Evolutionary conservation across 2,113 vertebrate species (phyloP), one percentile per base, ranked within the genome.

Genomic region (Tauraco erythrolophus): DNA sequence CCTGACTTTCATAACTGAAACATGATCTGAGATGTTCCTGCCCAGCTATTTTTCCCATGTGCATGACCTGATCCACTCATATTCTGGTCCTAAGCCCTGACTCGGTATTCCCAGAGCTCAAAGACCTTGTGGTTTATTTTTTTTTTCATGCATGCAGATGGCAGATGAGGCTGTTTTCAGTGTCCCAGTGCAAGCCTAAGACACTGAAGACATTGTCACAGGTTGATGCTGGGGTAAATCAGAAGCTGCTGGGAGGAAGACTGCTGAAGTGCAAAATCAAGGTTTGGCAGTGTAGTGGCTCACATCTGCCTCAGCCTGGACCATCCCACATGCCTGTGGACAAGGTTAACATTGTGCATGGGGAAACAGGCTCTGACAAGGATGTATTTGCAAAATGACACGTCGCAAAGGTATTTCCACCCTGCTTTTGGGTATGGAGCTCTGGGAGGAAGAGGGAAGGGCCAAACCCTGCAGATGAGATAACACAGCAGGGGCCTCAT

Each of bases 361-460:
- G 77, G 65, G 94, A 68, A 92, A 21, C 61, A 68, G 81, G 89
- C 81, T 28, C 93, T 94, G 96, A 92, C 96, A 94, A 76, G 61
- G 89, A 48, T 14, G 61, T 93, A 15, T 96, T 97, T 97, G 92
- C 69, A 60, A 95, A 96, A 60, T 97, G 95, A 95, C 93, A 92
- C 2, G 13, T 95, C 72, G 41, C 60, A 87, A 68, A 89, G 86
- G 86, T 72, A 94, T 96, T 95, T 94, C 87, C 91, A 94, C 54
- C 68, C 78, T 0, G 2, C 45, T 91, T 74, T 56, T 0, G 28
- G 70, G 69, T 60, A 61, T 1, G 18, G 76, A 87, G 77, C 86
- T 84, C 53, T 0, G 11, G 90, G 64, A 95, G 88, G 84, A 93
- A 94, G 85, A 92, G 54, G 78, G 77, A 86, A 92, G 50, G 88